phyloP scores from a whole-genome alignment of 2,888 invertebrate species.

The Trissoscelio sp. region DNA sequence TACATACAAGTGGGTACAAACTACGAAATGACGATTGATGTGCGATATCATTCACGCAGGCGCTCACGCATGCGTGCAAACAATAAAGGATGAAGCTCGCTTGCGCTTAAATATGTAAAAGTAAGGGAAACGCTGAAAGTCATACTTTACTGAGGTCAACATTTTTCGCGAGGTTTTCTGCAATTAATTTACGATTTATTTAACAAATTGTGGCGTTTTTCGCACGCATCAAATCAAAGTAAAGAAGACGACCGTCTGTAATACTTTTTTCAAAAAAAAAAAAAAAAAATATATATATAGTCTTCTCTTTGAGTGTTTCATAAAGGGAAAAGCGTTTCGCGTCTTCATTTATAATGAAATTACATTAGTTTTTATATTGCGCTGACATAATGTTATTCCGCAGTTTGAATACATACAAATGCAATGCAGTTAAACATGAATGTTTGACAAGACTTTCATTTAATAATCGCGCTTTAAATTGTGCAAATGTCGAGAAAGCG shows the following conservation, averaged over 20 bases:
- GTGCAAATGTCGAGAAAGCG: conserved; percentile 11
- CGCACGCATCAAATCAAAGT: too few relatives aligned
- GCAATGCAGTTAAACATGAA: conserved; percentile 40
- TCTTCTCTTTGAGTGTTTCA: not conserved
- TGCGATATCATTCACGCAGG: conserved; percentile 59
- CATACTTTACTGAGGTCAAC: conserved; percentile 19
- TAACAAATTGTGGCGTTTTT: too few relatives aligned
- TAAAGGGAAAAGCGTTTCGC: conserved; percentile 16
- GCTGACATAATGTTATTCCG: conserved; percentile 26
- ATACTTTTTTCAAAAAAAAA: conserved; percentile 5
- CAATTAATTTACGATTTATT: conserved; percentile 15
- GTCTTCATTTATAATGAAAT: conserved; percentile 31
- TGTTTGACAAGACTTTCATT: conserved; percentile 49
- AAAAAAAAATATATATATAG: not conserved
- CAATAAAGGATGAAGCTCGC: conserved; percentile 51
- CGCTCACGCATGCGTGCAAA: conserved; percentile 57
- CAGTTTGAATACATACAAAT: conserved; percentile 39
- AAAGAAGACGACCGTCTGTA: too few relatives aligned
- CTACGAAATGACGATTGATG: conserved; percentile 57
- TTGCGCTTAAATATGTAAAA: conserved; percentile 49
- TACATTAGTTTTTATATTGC: conserved; percentile 34
- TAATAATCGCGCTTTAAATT: conserved; percentile 37
- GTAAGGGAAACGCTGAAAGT: conserved; percentile 38
- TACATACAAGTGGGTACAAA: conserved; percentile 31
- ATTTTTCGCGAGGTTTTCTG: conserved; percentile 17